Conservation (phyloP, 2,113 vertebrate genomes). For the Bungarus multicinctus region DNA sequence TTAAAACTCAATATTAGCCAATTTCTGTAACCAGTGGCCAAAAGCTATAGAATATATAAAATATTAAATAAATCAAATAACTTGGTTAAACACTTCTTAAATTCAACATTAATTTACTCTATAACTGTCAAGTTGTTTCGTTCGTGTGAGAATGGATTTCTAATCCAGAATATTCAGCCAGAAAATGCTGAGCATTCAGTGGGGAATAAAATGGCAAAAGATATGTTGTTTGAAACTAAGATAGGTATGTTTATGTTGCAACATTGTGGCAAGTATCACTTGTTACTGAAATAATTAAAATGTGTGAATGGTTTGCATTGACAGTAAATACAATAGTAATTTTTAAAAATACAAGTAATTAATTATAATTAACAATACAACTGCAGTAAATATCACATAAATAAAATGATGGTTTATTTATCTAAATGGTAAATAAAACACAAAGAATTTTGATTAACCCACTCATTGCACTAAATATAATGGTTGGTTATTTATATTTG, state of each 20-base stretch:
- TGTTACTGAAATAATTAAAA: neutral
- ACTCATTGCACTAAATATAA: neutral
- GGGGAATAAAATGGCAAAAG: neutral
- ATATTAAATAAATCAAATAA: neutral
- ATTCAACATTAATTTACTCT: neutral
- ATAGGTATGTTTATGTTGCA: neutral
- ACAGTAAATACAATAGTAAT: neutral
- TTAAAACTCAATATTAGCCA: neutral
- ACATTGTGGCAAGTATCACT: neutral
- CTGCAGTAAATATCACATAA: neutral
- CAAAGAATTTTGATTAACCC: neutral
- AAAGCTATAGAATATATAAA: neutral
- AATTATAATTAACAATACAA: neutral
- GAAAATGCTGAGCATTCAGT: neutral
- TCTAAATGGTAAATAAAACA: neutral
- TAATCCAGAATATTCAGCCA: neutral
- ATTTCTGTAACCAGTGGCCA: neutral
- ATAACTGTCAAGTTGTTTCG: neutral
- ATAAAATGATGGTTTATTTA: neutral
- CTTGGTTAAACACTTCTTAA: neutral
- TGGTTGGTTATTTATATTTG: neutral
- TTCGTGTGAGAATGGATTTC: neutral
- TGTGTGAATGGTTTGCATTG: neutral
- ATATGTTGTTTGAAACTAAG: neutral
- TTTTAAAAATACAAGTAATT: neutral